These are phyloP conservation scores for Pyralis farinalis DNA, from an alignment of 2,888 invertebrate species.

Conservation along the genomic window DNA sequence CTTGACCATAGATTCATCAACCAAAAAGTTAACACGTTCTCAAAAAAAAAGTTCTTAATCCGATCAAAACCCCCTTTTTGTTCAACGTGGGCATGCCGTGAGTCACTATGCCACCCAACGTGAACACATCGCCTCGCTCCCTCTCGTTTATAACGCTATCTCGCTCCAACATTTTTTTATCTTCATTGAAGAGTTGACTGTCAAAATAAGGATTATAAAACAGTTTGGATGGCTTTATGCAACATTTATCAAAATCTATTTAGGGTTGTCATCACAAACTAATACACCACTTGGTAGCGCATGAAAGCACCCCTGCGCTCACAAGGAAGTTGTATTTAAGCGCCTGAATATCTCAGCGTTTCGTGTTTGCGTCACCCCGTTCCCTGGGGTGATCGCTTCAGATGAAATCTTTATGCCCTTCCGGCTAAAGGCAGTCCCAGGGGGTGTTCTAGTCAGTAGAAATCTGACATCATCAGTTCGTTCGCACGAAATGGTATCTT, in stretches of 20 bases:
- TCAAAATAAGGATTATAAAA: slow-evolving; percentile 81
- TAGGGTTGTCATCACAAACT: no score
- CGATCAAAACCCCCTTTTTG: slow-evolving; percentile 38
- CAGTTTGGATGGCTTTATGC: slow-evolving; percentile 63
- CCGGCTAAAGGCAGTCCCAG: no score
- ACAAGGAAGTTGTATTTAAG: no score
- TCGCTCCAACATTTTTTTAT: slow-evolving; percentile 43
- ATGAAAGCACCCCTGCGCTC: no score
- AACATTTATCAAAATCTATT: slow-evolving; percentile 11
- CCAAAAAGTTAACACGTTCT: slow-evolving; percentile 27
- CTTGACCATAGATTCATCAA: slow-evolving; percentile 32
- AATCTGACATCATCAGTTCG: no score
- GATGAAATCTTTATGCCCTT: no score
- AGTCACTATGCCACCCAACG: slow-evolving; percentile 73
- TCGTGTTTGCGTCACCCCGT: no score
- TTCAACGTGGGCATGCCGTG: slow-evolving; percentile 43
- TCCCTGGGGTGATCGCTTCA: no score
- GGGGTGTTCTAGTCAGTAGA: no score
- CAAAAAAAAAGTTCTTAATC: slow-evolving; percentile 39
- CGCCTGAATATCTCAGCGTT: no score
- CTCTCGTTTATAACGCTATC: slow-evolving; percentile 40
- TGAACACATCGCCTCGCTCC: slow-evolving; percentile 33
- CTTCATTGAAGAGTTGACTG: slow-evolving; percentile 74
- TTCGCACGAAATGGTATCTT: no score
- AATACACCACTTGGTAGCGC: no score